Base-by-base conservation (phyloP, 2,797 vertebrate species). In the Mus caroli region DNA sequence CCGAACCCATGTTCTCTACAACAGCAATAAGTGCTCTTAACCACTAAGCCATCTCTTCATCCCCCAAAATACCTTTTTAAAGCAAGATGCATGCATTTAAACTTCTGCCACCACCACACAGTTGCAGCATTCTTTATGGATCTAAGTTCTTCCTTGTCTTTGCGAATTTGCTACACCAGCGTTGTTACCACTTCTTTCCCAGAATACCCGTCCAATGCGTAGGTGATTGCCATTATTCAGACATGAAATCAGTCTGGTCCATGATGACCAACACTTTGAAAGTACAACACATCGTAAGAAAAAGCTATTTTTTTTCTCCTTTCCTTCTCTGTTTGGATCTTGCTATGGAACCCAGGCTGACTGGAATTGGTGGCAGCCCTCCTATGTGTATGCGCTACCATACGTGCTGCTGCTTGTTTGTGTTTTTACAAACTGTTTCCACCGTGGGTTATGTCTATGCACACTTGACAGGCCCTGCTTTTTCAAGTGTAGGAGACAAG, bases 351-450 rank as follows among this genome's bases (percentile, higher is more conserved):
- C 11, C 69, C 28, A 89, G 19, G 37, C 37, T 88, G 17, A 43
- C 34, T 9, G 6, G 52, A 58, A 58, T 19, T 88, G 15, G 8
- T 75, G 52, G 15, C 69, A 88, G 52, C 56, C 50, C 34, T 73
- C 34, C 52, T 15, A 10, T 60, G 43, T 46, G 28, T 76, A 20
- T 62, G 40, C 6, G 28, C 37, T 17, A 58, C 71, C 40, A 17
- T n/a, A 19, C 3, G 0, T 24, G 54, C 37, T 20, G 9, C 13
- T 87, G 14, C 40, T 62, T 71, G 7, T 92, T 17, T 93, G 11
- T 82, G 37, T 92, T 85, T 84, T 46, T 10, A 9, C 69, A 40
- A 91, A 92, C 50, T 71, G 34, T 86, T 94, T 94, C 43, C 77
- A 34, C 12, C 2, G 0, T 75, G 58, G 34, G 6, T 89, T 52